These are phyloP conservation scores for Pristionchus pacificus DNA, from an alignment of 1,140 invertebrate species.

Conservation along the genomic window DNA sequence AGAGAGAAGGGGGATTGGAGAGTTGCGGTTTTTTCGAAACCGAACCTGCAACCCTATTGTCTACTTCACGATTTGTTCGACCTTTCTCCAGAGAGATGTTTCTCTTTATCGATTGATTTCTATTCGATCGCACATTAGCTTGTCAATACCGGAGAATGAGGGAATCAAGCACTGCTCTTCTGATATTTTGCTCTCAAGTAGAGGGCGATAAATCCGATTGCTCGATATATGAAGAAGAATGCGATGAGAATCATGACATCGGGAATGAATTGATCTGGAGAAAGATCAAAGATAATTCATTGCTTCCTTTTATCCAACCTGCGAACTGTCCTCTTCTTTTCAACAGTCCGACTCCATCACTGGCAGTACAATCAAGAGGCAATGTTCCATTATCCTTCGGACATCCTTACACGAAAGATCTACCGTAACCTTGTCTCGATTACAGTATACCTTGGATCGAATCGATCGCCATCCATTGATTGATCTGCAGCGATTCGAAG, in stretches of 20 bases:
- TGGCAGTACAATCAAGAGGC: slow-evolving; percentile 6
- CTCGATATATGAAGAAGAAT: slow-evolving; percentile 11
- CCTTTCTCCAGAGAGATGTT: too few relatives aligned
- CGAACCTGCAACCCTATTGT: too few relatives aligned
- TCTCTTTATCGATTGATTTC: too few relatives aligned
- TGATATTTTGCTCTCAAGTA: slow-evolving; percentile 10
- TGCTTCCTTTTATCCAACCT: too few relatives aligned
- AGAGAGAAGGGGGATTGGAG: too few relatives aligned
- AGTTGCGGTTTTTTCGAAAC: too few relatives aligned
- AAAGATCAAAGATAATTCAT: too few relatives aligned
- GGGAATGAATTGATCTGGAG: neutral
- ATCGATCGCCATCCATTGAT: slow-evolving; percentile 71
- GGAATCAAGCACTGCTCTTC: too few relatives aligned
- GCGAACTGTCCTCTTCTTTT: slow-evolving; percentile 13
- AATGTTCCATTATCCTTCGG: neutral
- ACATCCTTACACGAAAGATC: slow-evolving; percentile 3
- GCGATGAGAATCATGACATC: slow-evolving; percentile 17
- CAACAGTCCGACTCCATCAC: slow-evolving; percentile 9
- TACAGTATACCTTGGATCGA: slow-evolving; percentile 34
- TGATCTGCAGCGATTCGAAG: slow-evolving; percentile 82
- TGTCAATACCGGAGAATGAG: too few relatives aligned
- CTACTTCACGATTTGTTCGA: too few relatives aligned
- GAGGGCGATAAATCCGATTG: slow-evolving; percentile 11
- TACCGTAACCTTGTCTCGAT: neutral
- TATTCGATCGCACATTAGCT: too few relatives aligned